Base-by-base conservation (phyloP, 2,113 vertebrate species). In the Daubentonia madagascariensis region DNA sequence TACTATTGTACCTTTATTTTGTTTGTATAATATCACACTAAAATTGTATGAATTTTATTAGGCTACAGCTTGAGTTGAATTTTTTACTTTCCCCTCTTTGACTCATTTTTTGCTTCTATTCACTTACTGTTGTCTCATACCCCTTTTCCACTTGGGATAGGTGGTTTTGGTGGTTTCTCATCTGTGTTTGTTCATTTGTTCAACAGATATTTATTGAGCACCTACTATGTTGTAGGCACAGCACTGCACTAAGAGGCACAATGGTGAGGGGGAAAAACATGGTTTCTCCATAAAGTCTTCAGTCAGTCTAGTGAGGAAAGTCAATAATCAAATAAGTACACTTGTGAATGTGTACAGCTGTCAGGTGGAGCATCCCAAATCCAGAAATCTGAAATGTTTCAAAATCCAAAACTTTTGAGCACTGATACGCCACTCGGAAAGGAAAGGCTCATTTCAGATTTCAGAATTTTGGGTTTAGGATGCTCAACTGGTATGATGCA, bases 31-130 rank as follows among this genome's bases (percentile, higher is more conserved):
- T 89, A 32, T 63, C 28, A 65, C 43, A 45, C 1, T 67, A 57
- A 91, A 96, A 94, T 72, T 73, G 12, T 48, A 14, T 91, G 48
- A 48, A 65, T 92, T 92, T 93, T 22, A 54, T 93, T 91, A 94
- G 54, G 35, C 28, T 7, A 43, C 37, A 54, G 8, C 4, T 94
- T 83, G 18, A 68, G 50, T 81, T 83, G 37, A 72, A 63, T 48
- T 88, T 57, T 43, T 92, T 86, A 61, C n/a, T 72, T 81, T 80
- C 23, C 8, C 11, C 1, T 8, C 22, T 86, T 95, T 95, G 9
- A 61, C 72, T 78, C 17, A 8, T 83, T 95, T 91, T 90, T 94
- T 30, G 61, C 16, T 86, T 91, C 7, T 65, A 1, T 93, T 91
- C 18, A 20, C 35, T 67, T 89, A 67, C 57, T 17, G 48, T 65